Base-by-base conservation (phyloP, 2,797 vertebrate genomes). In the Anomalospiza imberbis region DNA sequence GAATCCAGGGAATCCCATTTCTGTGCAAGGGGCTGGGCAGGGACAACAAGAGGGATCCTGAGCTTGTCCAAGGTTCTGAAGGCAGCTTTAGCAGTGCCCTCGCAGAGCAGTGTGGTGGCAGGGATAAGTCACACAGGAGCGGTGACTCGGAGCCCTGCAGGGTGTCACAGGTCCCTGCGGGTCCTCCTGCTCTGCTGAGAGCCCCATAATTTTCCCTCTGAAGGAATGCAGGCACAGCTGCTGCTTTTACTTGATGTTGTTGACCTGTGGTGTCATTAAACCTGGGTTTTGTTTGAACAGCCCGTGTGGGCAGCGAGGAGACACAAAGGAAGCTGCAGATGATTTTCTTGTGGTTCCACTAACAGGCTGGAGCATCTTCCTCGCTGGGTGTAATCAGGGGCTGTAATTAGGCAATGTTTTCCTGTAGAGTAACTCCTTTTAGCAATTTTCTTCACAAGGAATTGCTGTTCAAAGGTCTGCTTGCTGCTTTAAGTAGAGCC, bases 361-460 rank as follows among this genome's bases (percentile, higher is more conserved):
- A 83, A 57, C 75, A 94, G 94, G 89, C 89, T 89, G 75, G 40
- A 96, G 85, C 95, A 92, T 89, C 94, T 85, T 89, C 55, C 76
- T 73, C 4, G 18, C 87, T 28, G 60, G n/a, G 8, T 76, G 85
- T 65, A 57, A 61, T 88, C 17, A 6, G 58, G 73, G 84, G 79
- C 7, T n/a, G 3, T 85, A 74, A 91, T 91, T 92, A 88, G 4
- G 31, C 51, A 34, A 14, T 87, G 67, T 38, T 91, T 77, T 81
- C 54, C 82, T 82, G 32, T 16, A 20, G 8, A 73, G 84, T 48
- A 65, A 95, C 61, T 40, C 40, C 82, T 94, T 88, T 60, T n/a
- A 65, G 91, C 55, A 85, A 77, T 92, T 82, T 91, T 74, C 65
- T 92, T 93, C 72, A 10, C 72, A 54, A 74, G 82, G 38, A 54